These are phyloP conservation scores for Cromileptes altivelis DNA, from an alignment of 2,113 vertebrate species.

Conservation along the genomic window DNA sequence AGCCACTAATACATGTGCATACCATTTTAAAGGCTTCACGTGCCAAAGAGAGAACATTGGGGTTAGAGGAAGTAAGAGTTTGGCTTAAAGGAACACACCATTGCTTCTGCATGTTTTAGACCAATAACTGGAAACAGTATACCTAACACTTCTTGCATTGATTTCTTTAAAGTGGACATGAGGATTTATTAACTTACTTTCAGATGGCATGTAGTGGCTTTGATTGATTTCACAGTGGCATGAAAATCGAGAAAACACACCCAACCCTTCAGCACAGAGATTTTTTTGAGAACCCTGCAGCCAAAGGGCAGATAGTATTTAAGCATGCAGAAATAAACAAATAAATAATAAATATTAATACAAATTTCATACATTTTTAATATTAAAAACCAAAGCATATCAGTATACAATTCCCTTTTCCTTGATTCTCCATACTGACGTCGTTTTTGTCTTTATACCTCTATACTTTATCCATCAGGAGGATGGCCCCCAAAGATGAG, in stretches of 20 bases:
- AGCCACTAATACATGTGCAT: constrained; percentile 49
- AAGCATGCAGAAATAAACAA: too few relatives aligned
- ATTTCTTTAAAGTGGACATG: neutral
- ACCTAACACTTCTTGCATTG: neutral
- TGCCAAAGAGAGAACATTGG: constrained; percentile 47
- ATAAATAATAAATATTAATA: too few relatives aligned
- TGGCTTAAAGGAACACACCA: neutral
- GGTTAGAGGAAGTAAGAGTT: constrained; percentile 28
- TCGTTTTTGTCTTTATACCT: too few relatives aligned
- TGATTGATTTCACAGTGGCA: neutral
- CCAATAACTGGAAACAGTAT: neutral
- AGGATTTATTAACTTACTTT: neutral
- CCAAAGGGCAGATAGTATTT: too few relatives aligned
- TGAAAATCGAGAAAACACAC: neutral
- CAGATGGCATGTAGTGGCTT: neutral
- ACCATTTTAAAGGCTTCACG: constrained; percentile 43
- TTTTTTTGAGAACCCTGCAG: too few relatives aligned
- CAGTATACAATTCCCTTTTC: too few relatives aligned
- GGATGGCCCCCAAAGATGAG: too few relatives aligned
- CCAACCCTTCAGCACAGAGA: too few relatives aligned
- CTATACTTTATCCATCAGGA: too few relatives aligned
- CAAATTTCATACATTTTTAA: too few relatives aligned
- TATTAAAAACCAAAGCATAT: too few relatives aligned
- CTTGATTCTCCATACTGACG: too few relatives aligned
- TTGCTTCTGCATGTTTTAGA: neutral